Evolutionary conservation across 2,797 vertebrate genomes (phyloP).

Genomic region (Pelobates cultripes): DNA sequence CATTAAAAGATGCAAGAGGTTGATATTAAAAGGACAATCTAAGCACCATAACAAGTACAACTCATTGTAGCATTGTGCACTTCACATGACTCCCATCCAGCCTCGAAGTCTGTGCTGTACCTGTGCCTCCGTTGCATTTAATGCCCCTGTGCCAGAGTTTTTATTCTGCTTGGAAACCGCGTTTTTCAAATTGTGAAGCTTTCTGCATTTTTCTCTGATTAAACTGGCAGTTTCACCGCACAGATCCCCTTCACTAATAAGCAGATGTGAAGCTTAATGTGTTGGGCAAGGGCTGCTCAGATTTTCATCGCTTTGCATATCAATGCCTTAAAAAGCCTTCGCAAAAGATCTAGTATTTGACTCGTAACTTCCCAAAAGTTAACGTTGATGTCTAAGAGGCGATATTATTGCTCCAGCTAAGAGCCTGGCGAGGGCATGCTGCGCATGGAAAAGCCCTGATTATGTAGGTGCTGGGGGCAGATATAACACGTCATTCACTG

Average conservation of each 20-base stretch:
- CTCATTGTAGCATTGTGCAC: no score
- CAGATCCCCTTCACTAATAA: neutral
- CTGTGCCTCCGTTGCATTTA: no score
- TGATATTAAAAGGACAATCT: no score
- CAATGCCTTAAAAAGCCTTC: slow-evolving; percentile 27
- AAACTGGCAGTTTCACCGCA: neutral
- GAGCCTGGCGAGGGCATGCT: neutral
- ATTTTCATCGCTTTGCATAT: neutral
- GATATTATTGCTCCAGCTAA: neutral
- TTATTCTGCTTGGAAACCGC: no score
- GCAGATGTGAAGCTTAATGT: neutral
- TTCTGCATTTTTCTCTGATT: neutral
- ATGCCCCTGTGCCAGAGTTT: no score
- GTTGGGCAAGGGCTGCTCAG: neutral
- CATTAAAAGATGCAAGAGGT: no score
- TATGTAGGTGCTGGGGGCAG: no score
- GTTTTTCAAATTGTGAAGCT: neutral
- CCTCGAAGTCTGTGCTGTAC: no score
- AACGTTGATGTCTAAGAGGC: no score
- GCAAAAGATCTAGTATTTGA: neutral
- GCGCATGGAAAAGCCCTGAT: no score
- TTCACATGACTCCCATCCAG: no score
- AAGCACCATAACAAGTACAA: no score
- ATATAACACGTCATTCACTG: neutral
- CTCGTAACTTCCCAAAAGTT: neutral